phyloP scores from a whole-genome alignment of 2,888 invertebrate genomes.

The Chrysolina haemoptera region DNA sequence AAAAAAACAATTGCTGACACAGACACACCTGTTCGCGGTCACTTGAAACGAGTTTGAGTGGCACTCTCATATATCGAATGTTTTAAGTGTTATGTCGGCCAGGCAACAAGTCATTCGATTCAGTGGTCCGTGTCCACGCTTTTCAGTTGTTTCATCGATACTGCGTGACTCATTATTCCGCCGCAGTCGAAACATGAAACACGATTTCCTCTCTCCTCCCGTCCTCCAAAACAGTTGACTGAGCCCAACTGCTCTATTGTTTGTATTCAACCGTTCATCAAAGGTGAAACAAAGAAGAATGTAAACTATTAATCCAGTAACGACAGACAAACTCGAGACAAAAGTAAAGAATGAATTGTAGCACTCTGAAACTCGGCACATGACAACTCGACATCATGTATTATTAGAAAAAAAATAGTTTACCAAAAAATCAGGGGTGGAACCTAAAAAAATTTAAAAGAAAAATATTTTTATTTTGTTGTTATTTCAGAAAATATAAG shows the following conservation, averaged over 20 bases:
- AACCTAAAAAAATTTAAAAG: no score
- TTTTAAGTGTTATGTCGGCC: constrained; percentile 19
- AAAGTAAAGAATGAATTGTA: no score
- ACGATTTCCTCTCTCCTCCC: constrained; percentile 18
- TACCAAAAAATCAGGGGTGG: no score
- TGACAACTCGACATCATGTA: no score
- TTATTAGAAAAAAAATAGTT: no score
- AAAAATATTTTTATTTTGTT: no score
- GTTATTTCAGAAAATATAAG: no score
- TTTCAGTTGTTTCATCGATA: constrained; percentile 31
- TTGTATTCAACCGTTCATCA: constrained; percentile 35
- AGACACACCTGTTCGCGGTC: constrained; percentile 27
- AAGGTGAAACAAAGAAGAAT: constrained; percentile 38
- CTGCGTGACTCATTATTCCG: constrained; percentile 28
- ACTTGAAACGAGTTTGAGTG: constrained; percentile 15
- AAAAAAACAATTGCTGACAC: constrained; percentile 2
- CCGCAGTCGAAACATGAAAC: constrained; percentile 26
- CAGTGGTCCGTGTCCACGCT: constrained; percentile 21
- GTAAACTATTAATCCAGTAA: no score
- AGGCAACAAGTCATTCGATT: constrained; percentile 17
- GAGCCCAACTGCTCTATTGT: constrained; percentile 41
- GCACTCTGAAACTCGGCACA: no score
- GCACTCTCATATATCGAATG: constrained; percentile 19
- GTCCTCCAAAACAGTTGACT: constrained; percentile 34
- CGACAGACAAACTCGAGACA: no score